These are phyloP conservation scores for Flabesymbios commensalis DNA, from an alignment of 2,888 invertebrate species.

Conservation along the genomic window DNA sequence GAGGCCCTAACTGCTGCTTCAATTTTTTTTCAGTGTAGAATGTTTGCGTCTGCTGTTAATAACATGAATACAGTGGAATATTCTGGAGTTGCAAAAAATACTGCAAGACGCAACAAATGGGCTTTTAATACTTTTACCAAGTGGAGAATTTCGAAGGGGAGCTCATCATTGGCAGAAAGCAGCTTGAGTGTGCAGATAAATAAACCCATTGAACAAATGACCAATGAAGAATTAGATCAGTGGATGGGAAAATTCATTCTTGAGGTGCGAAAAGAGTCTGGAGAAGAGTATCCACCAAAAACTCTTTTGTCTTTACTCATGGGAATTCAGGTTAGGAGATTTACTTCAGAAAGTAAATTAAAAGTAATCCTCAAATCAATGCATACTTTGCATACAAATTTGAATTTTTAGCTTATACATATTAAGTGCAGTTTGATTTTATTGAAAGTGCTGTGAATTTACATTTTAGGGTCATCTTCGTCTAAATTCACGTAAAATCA, in stretches of 20 bases:
- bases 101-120: background rate
- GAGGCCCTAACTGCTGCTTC: no score
- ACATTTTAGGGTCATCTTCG: no score
- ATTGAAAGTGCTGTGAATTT: no score
- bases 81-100: no score
- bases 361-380: no score
- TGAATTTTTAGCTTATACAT: no score
- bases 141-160: background rate
- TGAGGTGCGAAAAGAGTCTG: background rate
- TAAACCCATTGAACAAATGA: background rate
- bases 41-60: no score
- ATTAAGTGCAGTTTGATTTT: no score
- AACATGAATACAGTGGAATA: no score
- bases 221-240: background rate
- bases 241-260: background rate
- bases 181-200: background rate
- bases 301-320: background rate
- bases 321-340: background rate
- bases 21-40: no score
- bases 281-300: background rate
- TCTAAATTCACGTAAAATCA: background rate
- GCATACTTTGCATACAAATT: no score
- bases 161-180: background rate
- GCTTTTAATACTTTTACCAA: background rate
- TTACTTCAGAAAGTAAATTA: no score